Conservation (phyloP, 2,113 vertebrate genomes). For the Epinephelus cyanopodus region DNA sequence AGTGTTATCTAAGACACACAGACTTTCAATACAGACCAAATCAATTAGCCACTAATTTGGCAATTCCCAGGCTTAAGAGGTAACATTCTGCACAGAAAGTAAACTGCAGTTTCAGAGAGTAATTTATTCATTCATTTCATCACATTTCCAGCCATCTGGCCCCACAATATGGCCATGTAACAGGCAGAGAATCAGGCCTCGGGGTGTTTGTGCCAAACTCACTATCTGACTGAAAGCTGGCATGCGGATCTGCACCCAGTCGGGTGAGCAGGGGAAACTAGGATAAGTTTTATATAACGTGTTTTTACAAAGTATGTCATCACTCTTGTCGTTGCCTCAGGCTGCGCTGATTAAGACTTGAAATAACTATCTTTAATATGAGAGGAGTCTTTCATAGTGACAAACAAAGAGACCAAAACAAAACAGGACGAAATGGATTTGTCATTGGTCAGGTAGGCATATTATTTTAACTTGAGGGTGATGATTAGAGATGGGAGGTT, state of each 20-base stretch:
- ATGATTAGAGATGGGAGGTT: no score
- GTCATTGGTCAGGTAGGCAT: neutral
- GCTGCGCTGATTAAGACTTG: no score
- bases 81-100: constrained; percentile 4
- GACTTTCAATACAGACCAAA: constrained; percentile 6
- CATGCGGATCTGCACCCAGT: constrained; percentile 22
- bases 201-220: constrained; percentile 27
- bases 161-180: constrained; percentile 31
- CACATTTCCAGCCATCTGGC: constrained; percentile 57
- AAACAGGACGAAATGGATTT: neutral
- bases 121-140: constrained; percentile 46
- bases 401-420: neutral
- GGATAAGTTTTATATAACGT: constrained; percentile 22
- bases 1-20: neutral
- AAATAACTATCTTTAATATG: neutral
- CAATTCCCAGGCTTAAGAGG: neutral
- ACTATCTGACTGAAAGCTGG: constrained; percentile 28
- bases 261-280: constrained; percentile 20
- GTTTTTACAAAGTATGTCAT: constrained; percentile 2
- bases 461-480: neutral
- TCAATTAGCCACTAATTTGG: constrained; percentile 6
- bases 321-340: neutral
- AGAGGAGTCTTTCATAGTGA: no score
- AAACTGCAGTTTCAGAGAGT: constrained; percentile 1
- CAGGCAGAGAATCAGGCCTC: constrained; percentile 38